These are phyloP conservation scores for Microctonus aethiopoides DNA, from an alignment of 2,888 invertebrate species.

Conservation along the genomic window DNA sequence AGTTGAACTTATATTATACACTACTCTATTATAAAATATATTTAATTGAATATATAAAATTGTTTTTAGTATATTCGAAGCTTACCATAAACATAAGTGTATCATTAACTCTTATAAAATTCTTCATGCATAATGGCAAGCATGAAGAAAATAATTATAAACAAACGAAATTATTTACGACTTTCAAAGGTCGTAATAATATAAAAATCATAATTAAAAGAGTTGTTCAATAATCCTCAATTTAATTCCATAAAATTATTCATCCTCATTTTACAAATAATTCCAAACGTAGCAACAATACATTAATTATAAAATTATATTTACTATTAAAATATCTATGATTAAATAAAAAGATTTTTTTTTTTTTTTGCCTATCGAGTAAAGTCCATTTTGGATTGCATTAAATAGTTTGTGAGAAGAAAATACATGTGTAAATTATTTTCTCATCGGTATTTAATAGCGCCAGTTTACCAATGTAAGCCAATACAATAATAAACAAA, in stretches of 20 bases:
- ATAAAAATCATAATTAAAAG: neutral
- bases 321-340: neutral
- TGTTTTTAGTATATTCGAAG: neutral
- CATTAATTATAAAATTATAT: neutral
- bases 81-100: neutral
- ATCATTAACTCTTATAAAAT: neutral
- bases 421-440: neutral
- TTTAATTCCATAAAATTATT: neutral
- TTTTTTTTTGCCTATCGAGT: too few relatives aligned
- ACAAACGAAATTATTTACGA: neutral
- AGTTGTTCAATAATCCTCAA: neutral
- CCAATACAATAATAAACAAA: conserved; percentile 8
- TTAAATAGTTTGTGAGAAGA: too few relatives aligned
- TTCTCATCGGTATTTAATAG: neutral
- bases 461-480: neutral
- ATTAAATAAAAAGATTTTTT: neutral
- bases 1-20: too few relatives aligned
- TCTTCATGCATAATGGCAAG: neutral
- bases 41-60: neutral
- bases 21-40: neutral
- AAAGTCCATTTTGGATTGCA: too few relatives aligned
- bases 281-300: neutral
- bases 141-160: neutral
- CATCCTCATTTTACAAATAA: neutral
- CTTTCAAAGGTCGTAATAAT: neutral